Base-by-base conservation (phyloP, 2,113 vertebrate species). In the Chitala chitala region DNA sequence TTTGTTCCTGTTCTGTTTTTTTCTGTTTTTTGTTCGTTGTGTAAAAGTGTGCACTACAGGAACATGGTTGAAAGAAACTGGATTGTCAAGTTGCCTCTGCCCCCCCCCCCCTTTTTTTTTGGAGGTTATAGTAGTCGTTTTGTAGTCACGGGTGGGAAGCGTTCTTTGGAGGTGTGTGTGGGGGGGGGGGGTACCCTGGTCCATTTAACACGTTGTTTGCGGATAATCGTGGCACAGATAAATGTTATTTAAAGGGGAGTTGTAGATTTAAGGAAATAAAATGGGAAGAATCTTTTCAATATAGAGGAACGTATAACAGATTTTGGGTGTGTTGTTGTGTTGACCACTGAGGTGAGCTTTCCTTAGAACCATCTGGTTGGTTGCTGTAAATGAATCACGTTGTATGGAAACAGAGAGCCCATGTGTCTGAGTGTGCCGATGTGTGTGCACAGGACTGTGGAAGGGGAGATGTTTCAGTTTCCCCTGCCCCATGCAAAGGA, bases 321-420 rank as follows among this genome's bases (percentile, higher is more conserved):
- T 42, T 46, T 24, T 24, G 26, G 24, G 44, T 46, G 53, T 69
- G 68, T 31, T 51, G 44, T 56, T 44, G 44, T 74, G 50, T 46
- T 58, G 50, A 40, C 51, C 54, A 24, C 17, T 33, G 68, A 36
- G 55, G 55, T 72, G 40, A 59, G 17, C 20, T 75, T 50, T 61
- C 20, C 24, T 81, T 78, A 72, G n/a, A 85, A 79, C 81, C 85
- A 89, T 86, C 82, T 88, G 86, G 64, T 26, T 69, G 51, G 24
- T 56, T 69, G 36, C 51, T 51, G 17, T 68, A 48, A 12, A 50
- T 38, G 80, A 71, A 44, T 44, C 65, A 69, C 80, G 81, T 78
- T 79, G 74, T 58, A 44, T 78, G 71, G 44, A 50, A 78, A 51
- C 74, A 63, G 71, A 61, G 75, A 75, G 26, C 74, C 74, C 58